These are phyloP conservation scores for Lycaon pictus DNA, from an alignment of 2,113 vertebrate genomes.

Conservation along the genomic window DNA sequence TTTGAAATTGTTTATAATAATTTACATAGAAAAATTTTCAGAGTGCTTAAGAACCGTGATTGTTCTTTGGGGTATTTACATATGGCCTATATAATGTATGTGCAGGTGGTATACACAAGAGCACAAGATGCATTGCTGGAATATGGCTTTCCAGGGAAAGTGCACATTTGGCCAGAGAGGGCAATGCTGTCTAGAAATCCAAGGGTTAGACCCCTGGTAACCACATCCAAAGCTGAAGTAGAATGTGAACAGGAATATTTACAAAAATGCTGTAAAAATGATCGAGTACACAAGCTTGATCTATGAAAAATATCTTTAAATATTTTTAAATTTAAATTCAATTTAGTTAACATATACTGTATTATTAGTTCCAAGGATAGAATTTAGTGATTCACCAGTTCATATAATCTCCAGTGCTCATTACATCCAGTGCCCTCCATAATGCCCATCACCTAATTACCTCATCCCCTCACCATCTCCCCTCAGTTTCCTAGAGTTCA, in stretches of 20 bases:
- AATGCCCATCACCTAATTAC: not conserved
- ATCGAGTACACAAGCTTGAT: slow-evolving; percentile 85
- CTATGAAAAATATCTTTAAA: slow-evolving; percentile 79
- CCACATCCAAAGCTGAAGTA: slow-evolving; percentile 88
- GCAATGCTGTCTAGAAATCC: slow-evolving; percentile 84
- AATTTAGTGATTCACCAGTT: not conserved
- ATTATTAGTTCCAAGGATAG: not conserved
- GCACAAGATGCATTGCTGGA: slow-evolving; percentile 86
- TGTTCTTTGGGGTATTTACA: slow-evolving; percentile 88
- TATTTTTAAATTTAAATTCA: not conserved
- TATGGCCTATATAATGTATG: slow-evolving; percentile 90
- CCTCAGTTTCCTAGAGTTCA: not conserved
- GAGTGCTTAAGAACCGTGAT: slow-evolving; percentile 96
- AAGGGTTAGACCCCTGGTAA: slow-evolving; percentile 84
- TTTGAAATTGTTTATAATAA: slow-evolving; percentile 92
- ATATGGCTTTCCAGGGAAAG: slow-evolving; percentile 91
- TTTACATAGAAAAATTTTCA: slow-evolving; percentile 94
- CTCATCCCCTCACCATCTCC: not conserved
- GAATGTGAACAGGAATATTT: slow-evolving; percentile 84
- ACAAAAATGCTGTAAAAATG: slow-evolving; percentile 85
- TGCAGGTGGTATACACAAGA: slow-evolving; percentile 89
- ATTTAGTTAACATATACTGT: not conserved
- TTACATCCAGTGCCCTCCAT: not conserved
- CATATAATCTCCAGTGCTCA: not conserved
- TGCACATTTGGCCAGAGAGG: slow-evolving; percentile 86